Evolutionary conservation across 2,888 invertebrate genomes (phyloP), one percentile per base, ranked within the genome.

Genomic region (Proisotoma minuta): DNA sequence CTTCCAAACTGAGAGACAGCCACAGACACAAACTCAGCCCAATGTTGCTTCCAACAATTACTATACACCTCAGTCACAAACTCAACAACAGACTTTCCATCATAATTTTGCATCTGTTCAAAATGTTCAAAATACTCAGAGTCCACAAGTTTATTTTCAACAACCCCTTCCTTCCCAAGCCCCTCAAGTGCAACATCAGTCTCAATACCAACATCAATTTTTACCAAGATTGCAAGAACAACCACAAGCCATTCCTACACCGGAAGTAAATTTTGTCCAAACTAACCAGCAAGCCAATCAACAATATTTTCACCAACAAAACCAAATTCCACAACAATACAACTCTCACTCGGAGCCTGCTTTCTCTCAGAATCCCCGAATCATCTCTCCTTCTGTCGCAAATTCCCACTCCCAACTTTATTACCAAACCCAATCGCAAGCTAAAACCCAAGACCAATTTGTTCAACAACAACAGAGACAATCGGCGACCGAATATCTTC

Each of bases 391-490:
- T 39, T 56, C 56, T 15, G 56, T 43, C 56, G 26, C 56, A 23
- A 40, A 56, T 24, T 22, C 56, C 26, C 12, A 56, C 3, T 3
- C 34, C 23, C 18, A 54, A 18, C 23, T 5, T 4, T 56, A 56
- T 47, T 56, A 56, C 27, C 56, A 43, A 23, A 28, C 48, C 4
- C 53, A 43, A 29, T 8, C 40, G 22, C 29, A 57, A 48, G 28
- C 57, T 3, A 24, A 40, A 15, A 8, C 57, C 15, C 28, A 20
- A 15, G 48, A 57, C 12, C 58, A 50, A 43, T 43, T 57, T 29
- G 59, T n/a, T 24, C 53, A 49, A 18, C 56, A 40, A 57, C 60
- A 61, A 57, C 58, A 58, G 47, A 39, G 22, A 22, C 62, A 62
- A 48, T 39, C 47, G 8, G 1, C 24, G 22, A n/a, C 43, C 18